Evolutionary conservation across 2,888 invertebrate genomes (phyloP).

Genomic region (Loripinus fragilis): DNA sequence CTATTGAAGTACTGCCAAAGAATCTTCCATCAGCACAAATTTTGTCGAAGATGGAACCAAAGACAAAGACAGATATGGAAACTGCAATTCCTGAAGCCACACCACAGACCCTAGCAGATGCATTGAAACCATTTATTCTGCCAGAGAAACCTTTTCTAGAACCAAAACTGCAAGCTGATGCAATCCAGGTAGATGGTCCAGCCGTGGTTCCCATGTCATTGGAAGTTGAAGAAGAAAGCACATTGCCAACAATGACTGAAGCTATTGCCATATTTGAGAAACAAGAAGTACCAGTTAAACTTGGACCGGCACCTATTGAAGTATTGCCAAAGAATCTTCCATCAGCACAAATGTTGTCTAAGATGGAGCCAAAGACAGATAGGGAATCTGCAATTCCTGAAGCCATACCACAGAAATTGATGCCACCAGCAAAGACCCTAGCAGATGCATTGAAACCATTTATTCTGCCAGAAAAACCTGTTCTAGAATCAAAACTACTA

Average conservation of each 20-base stretch:
- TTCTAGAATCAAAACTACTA: conserved; percentile 22
- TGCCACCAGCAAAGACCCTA: conserved; percentile 46
- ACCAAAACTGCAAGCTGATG: too few relatives aligned
- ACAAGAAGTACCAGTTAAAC: conserved; percentile 45
- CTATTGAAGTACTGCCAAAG: conserved; percentile 52
- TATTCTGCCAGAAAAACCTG: background rate
- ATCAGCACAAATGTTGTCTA: conserved; percentile 35
- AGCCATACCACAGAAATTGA: conserved; percentile 49
- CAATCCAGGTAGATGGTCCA: too few relatives aligned
- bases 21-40: conserved; percentile 42
- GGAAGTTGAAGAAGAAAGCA: conserved; percentile 67
- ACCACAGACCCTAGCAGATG: conserved; percentile 46
- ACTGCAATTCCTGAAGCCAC: conserved; percentile 41
- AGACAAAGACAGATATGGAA: conserved; percentile 17
- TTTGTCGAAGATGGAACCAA: conserved; percentile 22
- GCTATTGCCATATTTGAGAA: conserved; percentile 70
- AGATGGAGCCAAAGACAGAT: conserved; percentile 20
- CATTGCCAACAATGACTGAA: conserved; percentile 69
- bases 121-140: background rate
- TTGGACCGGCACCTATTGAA: conserved; percentile 50
- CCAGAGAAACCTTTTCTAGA: background rate
- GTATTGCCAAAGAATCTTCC: conserved; percentile 52
- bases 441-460: conserved; percentile 10
- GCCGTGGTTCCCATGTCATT: conserved; percentile 47
- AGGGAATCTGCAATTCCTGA: conserved; percentile 32